Evolutionary conservation across 2,113 vertebrate genomes (phyloP).

Genomic region (Antennarius striatus): DNA sequence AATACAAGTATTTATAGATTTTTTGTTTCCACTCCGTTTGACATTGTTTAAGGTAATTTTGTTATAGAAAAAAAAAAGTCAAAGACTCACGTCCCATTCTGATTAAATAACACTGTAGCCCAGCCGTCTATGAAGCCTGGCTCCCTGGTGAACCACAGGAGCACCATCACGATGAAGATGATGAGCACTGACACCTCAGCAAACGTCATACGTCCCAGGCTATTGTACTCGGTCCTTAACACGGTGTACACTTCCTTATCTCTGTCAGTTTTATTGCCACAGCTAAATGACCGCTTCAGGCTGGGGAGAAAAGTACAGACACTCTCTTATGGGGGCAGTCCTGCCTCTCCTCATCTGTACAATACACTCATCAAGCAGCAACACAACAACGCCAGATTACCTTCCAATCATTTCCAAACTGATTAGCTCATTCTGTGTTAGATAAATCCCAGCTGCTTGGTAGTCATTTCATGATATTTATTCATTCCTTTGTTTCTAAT

Average conservation of each 20-base stretch:
- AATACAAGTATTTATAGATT: background rate
- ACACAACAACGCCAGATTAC: no score
- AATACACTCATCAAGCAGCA: no score
- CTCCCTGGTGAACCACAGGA: constrained; percentile 92
- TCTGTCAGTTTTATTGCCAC: constrained; percentile 39
- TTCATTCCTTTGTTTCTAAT: no score
- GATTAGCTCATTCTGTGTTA: no score
- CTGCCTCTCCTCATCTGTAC: no score
- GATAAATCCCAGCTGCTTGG: no score
- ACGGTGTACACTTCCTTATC: constrained; percentile 75
- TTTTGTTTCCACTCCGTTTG: background rate
- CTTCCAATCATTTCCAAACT: no score
- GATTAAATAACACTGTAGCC: constrained; percentile 81
- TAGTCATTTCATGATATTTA: no score
- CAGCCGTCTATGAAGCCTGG: constrained; percentile 91
- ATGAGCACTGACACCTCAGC: constrained; percentile 79
- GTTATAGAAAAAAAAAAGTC: background rate
- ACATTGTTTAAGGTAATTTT: background rate
- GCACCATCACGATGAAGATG: constrained; percentile 83
- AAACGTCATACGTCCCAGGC: constrained; percentile 84
- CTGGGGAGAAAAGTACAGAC: constrained; percentile 63
- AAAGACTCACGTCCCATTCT: constrained; percentile 72
- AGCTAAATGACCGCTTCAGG: constrained; percentile 85
- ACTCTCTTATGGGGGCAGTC: no score
- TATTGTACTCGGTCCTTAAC: constrained; percentile 82